Evolutionary conservation across 2,797 vertebrate genomes (phyloP).

Genomic region (Thunnus albacares): DNA sequence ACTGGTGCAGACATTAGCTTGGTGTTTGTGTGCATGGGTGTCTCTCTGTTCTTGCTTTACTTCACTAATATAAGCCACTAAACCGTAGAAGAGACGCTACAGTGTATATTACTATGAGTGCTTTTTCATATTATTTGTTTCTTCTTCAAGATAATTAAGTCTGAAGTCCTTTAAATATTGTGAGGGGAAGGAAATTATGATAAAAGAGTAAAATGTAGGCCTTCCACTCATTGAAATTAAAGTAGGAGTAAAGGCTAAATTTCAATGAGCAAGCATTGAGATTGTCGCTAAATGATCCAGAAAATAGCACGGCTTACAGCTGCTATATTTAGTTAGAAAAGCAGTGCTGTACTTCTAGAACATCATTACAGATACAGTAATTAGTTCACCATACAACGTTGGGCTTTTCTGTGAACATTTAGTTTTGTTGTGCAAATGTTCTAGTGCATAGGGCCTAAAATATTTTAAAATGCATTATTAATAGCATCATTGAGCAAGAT

Average conservation of each 20-base stretch:
- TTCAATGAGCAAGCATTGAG: slow-evolving; percentile 9
- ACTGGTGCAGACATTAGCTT: background rate
- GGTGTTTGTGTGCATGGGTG: background rate
- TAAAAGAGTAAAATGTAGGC: background rate
- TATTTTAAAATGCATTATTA: slow-evolving; percentile 1
- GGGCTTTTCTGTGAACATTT: slow-evolving; percentile 7
- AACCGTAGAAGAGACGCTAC: background rate
- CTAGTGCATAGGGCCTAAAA: background rate
- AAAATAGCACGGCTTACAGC: slow-evolving; percentile 9
- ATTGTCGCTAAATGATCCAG: slow-evolving; percentile 33
- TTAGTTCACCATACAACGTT: slow-evolving; percentile 6
- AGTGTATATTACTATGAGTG: background rate
- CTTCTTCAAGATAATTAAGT: slow-evolving; percentile 32
- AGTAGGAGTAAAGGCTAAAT: slow-evolving; percentile 2
- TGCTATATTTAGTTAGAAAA: slow-evolving; percentile 28
- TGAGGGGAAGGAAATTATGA: background rate
- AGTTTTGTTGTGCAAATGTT: slow-evolving; percentile 12
- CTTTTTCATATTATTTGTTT: slow-evolving; percentile 5
- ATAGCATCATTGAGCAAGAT: background rate
- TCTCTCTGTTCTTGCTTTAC: background rate
- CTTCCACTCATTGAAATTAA: slow-evolving; percentile 9
- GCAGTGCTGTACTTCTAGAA: slow-evolving; percentile 14
- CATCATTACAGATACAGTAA: slow-evolving; percentile 11
- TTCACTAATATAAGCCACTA: background rate
- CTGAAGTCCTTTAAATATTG: slow-evolving; percentile 12